Conservation (phyloP, 2,797 vertebrate species). For the Centropyge bicolor region DNA sequence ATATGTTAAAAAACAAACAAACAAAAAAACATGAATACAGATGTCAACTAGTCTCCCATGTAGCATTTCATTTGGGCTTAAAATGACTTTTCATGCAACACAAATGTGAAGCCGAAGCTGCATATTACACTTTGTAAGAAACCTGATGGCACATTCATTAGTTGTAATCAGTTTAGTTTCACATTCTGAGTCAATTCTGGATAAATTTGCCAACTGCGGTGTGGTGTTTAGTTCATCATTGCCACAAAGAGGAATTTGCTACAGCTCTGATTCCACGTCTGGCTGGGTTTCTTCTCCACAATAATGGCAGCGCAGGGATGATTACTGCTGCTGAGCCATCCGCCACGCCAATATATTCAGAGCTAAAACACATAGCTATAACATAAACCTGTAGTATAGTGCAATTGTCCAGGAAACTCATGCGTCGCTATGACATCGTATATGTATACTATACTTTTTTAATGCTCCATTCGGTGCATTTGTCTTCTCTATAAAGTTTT, state of each 20-base stretch:
- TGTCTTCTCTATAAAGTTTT: not conserved
- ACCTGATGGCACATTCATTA: not conserved
- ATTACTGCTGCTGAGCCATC: not conserved
- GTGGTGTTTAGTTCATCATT: not conserved
- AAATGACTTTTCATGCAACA: not conserved
- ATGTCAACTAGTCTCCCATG: not conserved
- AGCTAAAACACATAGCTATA: too few species aligned
- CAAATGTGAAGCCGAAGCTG: not conserved
- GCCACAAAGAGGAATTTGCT: not conserved
- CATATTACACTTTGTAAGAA: not conserved
- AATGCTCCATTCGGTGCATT: not conserved
- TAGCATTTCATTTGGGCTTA: not conserved
- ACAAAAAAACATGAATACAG: not conserved
- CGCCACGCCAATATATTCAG: not conserved
- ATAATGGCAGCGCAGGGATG: constrained; percentile 5
- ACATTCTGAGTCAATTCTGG: not conserved
- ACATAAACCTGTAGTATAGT: not conserved
- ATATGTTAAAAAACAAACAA: too few species aligned
- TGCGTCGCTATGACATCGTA: not conserved
- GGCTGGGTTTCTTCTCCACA: not conserved
- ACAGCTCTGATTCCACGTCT: not conserved
- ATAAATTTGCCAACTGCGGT: not conserved
- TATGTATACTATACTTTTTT: not conserved
- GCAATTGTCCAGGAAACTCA: not conserved
- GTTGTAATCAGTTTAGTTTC: not conserved